Percentiles rank a stretch among this genome's conserved stretches.
Conservation (phyloP, 2,113 vertebrate species). For the Anser cygnoides region DNA sequence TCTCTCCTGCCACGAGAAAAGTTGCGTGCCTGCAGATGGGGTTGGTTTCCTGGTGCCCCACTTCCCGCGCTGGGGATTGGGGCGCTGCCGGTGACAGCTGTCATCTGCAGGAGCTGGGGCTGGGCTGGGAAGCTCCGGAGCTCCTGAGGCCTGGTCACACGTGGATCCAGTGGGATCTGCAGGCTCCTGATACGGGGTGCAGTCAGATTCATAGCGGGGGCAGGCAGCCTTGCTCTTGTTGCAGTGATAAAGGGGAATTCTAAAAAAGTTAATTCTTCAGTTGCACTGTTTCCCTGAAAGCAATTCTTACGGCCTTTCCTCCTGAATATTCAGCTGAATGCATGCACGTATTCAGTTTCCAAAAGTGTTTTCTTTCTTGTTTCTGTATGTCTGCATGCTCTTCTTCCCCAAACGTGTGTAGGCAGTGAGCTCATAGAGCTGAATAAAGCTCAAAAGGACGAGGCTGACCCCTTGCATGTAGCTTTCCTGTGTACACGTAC, state of each 20-base stretch:
- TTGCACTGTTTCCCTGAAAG: background rate
- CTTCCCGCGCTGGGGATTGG: background rate
- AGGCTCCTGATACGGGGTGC: background rate
- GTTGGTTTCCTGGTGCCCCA: background rate
- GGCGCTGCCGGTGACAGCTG: conserved; percentile 43
- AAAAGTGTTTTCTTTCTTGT: background rate
- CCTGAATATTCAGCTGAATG: background rate
- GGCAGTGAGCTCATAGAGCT: background rate
- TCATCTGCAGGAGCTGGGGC: conserved; percentile 30
- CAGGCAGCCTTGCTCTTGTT: background rate
- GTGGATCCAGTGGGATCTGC: conserved; percentile 4
- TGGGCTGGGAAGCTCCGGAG: background rate
- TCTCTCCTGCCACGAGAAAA: background rate
- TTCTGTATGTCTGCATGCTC: background rate
- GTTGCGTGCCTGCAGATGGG: background rate
- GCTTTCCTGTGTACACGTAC: background rate
- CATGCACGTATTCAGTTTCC: background rate
- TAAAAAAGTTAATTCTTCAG: background rate
- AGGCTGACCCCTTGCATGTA: background rate
- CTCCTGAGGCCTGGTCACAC: background rate
- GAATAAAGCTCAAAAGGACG: background rate
- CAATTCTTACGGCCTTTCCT: background rate
- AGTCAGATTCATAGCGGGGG: background rate
- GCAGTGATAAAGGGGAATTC: background rate
- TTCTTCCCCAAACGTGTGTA: background rate